phyloP scores from a whole-genome alignment of 1,140 invertebrate species.

The Camponotus vicinus region DNA sequence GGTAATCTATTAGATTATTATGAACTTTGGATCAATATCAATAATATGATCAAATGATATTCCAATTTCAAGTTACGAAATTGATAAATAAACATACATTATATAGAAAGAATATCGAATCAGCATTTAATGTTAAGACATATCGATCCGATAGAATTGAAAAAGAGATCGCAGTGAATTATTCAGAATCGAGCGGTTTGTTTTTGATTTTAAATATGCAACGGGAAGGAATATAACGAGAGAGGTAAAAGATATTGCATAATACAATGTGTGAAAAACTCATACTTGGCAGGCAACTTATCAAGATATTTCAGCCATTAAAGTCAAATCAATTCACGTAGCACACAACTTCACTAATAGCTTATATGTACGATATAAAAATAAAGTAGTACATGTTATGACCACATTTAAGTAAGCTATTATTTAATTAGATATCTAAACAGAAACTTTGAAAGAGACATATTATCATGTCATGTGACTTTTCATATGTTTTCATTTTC shows the following conservation, averaged over 20 bases:
- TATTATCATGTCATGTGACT: background rate
- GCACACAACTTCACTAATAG: conserved; percentile 21
- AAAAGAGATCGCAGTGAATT: background rate
- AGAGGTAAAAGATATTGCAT: background rate
- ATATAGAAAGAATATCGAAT: too few relatives aligned
- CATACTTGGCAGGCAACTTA: conserved; percentile 33
- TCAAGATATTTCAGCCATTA: background rate
- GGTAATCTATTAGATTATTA: too few relatives aligned
- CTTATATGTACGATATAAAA: conserved; percentile 21
- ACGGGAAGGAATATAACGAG: background rate
- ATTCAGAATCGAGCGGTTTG: conserved; percentile 25
- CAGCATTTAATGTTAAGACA: background rate
- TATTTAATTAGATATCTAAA: conserved; percentile 1
- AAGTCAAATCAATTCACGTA: background rate
- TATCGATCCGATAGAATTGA: background rate
- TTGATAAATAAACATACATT: background rate
- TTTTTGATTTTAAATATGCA: conserved; percentile 48
- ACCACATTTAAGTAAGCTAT: background rate
- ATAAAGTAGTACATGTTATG: conserved; percentile 1
- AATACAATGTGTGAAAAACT: background rate
- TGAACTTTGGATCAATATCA: background rate
- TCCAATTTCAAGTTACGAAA: background rate
- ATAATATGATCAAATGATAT: background rate
- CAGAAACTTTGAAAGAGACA: background rate
- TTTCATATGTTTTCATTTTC: background rate